Percentiles rank a stretch among this genome's conserved stretches.
phyloP scores from a whole-genome alignment of 2,113 vertebrate genomes.

The Eleginops maclovinus region DNA sequence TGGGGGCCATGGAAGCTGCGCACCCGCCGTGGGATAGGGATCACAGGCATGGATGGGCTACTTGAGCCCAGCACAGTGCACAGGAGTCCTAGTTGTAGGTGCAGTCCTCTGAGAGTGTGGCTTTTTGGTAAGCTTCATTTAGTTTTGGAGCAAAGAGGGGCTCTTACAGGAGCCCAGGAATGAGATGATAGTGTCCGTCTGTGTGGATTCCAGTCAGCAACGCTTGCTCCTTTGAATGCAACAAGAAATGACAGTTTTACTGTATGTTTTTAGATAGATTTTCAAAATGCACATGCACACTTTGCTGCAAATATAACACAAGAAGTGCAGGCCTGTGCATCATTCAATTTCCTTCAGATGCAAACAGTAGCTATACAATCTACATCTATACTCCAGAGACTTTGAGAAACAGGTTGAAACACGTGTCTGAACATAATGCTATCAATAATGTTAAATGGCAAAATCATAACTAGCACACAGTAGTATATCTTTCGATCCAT shows the following conservation, averaged over 20 bases:
- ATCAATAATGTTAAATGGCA: background rate
- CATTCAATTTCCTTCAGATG: background rate
- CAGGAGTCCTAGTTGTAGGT: constrained; percentile 64
- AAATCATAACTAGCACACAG: background rate
- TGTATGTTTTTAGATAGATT: background rate
- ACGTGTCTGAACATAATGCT: background rate
- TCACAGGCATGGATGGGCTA: constrained; percentile 93
- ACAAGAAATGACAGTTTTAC: constrained; percentile 11
- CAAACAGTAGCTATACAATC: background rate
- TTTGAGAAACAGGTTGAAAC: background rate
- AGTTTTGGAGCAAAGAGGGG: constrained; percentile 15
- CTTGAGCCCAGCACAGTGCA: constrained; percentile 71
- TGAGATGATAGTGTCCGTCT: background rate
- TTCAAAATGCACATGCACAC: constrained; percentile 2
- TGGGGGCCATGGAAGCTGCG: constrained; percentile 98
- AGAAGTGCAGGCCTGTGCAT: constrained; percentile 8
- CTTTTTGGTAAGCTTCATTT: constrained; percentile 54
- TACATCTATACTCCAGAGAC: too few relatives aligned
- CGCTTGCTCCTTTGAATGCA: constrained; percentile 9
- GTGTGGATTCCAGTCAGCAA: background rate
- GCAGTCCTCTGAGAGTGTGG: constrained; percentile 48
- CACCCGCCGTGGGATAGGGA: constrained; percentile 97
- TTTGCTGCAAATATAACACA: background rate
- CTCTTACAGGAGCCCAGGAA: constrained; percentile 11
- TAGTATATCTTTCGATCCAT: background rate